Evolutionary conservation across 2,888 invertebrate species (phyloP).

Genomic region (Liposcelis brunnea): DNA sequence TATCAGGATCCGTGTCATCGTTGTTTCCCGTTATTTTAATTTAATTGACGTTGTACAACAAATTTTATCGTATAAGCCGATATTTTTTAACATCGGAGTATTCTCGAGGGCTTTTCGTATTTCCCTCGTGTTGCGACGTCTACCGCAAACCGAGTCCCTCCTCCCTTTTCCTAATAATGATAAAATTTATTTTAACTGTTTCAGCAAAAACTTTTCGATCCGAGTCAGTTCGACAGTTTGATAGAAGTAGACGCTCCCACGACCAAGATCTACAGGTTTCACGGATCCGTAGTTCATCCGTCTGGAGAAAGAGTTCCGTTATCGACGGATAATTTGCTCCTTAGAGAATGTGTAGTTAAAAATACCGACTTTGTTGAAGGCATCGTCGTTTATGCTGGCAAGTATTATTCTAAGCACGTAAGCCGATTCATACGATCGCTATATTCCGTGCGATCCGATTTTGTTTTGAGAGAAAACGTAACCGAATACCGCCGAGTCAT

Average conservation of each 20-base stretch:
- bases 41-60: too few species aligned
- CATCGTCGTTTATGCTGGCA: slow-evolving; percentile 85
- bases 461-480: too few species aligned
- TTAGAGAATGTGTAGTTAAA: slow-evolving; percentile 85
- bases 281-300: slow-evolving; percentile 72
- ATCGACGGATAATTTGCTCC: slow-evolving; percentile 74
- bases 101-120: too few species aligned
- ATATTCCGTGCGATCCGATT: not conserved
- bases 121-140: too few species aligned
- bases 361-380: slow-evolving; percentile 96
- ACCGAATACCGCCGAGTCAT: too few species aligned
- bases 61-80: too few species aligned
- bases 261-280: slow-evolving; percentile 88
- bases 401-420: slow-evolving; percentile 16
- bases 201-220: slow-evolving; percentile 54
- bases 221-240: slow-evolving; percentile 62
- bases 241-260: slow-evolving; percentile 90
- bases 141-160: too few species aligned
- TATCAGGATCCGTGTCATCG: too few species aligned
- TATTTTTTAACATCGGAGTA: too few species aligned
- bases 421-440: not conserved
- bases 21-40: too few species aligned
- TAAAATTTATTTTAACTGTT: slow-evolving; percentile 16
- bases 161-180: not conserved
- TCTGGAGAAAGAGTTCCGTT: slow-evolving; percentile 63